Conservation (phyloP, 1,140 invertebrate species). For the Rhopalosiphum maidis region DNA sequence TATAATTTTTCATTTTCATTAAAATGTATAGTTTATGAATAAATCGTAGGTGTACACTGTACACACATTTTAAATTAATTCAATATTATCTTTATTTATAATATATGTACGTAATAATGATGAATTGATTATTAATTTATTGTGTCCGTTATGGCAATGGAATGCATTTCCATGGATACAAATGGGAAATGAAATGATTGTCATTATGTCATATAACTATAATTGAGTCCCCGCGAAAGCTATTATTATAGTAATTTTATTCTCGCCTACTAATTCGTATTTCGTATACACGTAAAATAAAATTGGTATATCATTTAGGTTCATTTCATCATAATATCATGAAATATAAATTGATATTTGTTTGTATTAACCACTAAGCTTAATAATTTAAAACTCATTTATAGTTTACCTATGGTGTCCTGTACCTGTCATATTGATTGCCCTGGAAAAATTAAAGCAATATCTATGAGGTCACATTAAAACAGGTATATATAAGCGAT, state of each 20-base stretch:
- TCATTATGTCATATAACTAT: not conserved
- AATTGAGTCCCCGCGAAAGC: not conserved
- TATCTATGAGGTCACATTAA: not conserved
- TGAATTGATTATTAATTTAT: not conserved
- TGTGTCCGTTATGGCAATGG: not conserved
- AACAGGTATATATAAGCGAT: not conserved
- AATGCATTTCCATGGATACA: slow-evolving; percentile 30
- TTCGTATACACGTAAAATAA: not conserved
- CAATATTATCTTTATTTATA: not conserved
- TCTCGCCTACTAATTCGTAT: not conserved
- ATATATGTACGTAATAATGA: not conserved
- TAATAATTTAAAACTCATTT: not conserved
- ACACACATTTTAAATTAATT: not conserved
- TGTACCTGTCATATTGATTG: not conserved
- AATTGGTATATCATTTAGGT: not conserved
- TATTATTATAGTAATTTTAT: not conserved
- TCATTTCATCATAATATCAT: not conserved
- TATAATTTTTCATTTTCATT: not conserved
- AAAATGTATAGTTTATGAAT: not conserved
- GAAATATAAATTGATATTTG: not conserved
- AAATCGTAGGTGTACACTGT: no score
- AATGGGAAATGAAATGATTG: not conserved
- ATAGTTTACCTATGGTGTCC: not conserved
- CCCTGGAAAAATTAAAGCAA: not conserved
- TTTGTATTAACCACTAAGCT: not conserved